Evolutionary conservation across 2,888 invertebrate genomes (phyloP).

Genomic region (Heteromyza rotundicornis): DNA sequence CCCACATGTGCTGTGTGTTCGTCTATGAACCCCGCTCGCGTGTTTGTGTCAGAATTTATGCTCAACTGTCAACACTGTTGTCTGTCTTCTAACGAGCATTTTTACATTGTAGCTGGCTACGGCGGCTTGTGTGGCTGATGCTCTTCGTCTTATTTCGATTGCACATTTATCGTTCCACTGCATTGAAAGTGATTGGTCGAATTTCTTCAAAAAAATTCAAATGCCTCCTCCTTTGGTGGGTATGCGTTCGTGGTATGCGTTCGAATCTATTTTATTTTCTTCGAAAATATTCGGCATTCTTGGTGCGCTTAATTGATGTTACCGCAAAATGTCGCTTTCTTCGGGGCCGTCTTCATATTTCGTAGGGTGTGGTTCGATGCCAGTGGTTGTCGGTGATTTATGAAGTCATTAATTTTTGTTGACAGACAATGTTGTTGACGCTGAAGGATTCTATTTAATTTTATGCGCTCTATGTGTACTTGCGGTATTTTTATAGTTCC

Average conservation of each 20-base stretch:
- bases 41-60: constrained; percentile 42
- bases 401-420: constrained; percentile 60
- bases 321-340: constrained; percentile 44
- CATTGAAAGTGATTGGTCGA: constrained; percentile 56
- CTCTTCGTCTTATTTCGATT: constrained; percentile 7
- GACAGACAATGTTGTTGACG: constrained; percentile 59
- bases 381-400: constrained; percentile 54
- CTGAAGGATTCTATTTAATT: constrained; percentile 50
- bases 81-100: constrained; percentile 36
- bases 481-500: constrained; percentile 18
- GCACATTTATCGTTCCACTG: constrained; percentile 43
- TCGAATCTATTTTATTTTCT: constrained; percentile 25
- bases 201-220: constrained; percentile 32
- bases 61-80: constrained; percentile 43
- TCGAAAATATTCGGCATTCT: constrained; percentile 44
- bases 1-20: constrained; percentile 14
- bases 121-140: background rate
- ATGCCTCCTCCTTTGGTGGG: background rate
- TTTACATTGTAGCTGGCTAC: constrained; percentile 26
- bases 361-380: constrained; percentile 22
- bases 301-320: constrained; percentile 55
- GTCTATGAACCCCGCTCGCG: background rate
- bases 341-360: constrained; percentile 43
- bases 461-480: constrained; percentile 39
- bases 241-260: constrained; percentile 15